Conservation (phyloP, 2,113 vertebrate genomes). For the Chunga burmeisteri region DNA sequence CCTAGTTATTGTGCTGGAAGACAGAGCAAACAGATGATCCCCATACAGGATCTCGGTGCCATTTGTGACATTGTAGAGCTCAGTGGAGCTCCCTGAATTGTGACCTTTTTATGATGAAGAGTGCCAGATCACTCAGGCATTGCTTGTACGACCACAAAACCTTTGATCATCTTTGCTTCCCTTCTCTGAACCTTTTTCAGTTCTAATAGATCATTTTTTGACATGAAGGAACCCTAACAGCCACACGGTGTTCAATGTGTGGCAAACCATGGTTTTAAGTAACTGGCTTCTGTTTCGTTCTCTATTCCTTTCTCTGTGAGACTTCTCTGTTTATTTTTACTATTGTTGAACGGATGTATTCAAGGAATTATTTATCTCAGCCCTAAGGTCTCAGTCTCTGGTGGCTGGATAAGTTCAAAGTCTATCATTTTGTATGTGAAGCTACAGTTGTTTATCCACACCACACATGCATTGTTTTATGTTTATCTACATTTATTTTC, state of each 20-base stretch:
- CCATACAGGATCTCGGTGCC: fast-evolving
- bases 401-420: neutral
- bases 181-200: neutral
- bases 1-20: neutral
- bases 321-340: neutral
- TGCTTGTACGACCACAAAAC: neutral
- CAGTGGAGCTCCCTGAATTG: neutral
- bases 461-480: fast-evolving
- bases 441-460: neutral
- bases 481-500: neutral
- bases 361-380: neutral
- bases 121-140: neutral
- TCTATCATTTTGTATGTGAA: neutral
- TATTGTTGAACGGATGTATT: neutral
- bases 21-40: neutral
- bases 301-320: neutral
- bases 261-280: neutral
- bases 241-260: neutral
- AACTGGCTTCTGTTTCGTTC: neutral
- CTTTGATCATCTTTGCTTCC: neutral
- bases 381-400: neutral
- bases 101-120: neutral
- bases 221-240: neutral
- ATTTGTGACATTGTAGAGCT: neutral
- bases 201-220: neutral